Base-by-base conservation (phyloP, 2,888 invertebrate genomes). In the Yponomeuta sedellus region DNA sequence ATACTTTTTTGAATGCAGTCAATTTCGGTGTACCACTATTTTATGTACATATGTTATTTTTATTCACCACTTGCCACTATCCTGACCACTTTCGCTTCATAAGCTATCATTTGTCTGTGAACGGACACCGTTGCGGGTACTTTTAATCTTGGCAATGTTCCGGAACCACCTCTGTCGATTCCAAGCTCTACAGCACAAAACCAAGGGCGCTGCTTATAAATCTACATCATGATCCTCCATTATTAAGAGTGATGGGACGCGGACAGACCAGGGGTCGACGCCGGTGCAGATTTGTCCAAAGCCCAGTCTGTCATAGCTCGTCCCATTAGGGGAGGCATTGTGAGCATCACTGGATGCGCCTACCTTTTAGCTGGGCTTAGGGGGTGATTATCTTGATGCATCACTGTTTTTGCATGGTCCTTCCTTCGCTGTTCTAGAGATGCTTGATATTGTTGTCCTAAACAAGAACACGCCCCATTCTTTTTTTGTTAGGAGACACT, bases 201-300 rank as follows among this genome's bases (percentile, higher is more conserved):
- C 76, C 77, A 77, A 81, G 83, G 86, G 84, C 82, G 76, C 44
- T 74, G 82, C 85, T 88, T 89, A 89, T 90, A 89, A 86, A 89
- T 90, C 89, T 87, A 83, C 80, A 88, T 86, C 86, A 82, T 83
- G 86, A 88, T 88, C 88, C 88, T 85, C 86, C 83, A 85, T 88
- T 88, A 90, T 89, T 85, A 89, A 88, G 90, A 90, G 84, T 84
- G 89, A 90, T 88, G 86, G 83, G 78, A 69, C 71, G 74, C 76
- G 74, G 75, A 74, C 77, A 76, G 58, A 34, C 64, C 16, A 34
- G 40, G 64, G 64, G 61, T 64, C 44, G 75, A 73, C 75, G 75
- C 75, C 74, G 73, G 76, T 81, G 82, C 83, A 82, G 87, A 88
- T 89, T 87, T 86, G 86, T 88, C 87, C 82, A 82, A 84, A 85